Evolutionary conservation across 2,113 vertebrate genomes (phyloP).

Genomic region (Talpa occidentalis): DNA sequence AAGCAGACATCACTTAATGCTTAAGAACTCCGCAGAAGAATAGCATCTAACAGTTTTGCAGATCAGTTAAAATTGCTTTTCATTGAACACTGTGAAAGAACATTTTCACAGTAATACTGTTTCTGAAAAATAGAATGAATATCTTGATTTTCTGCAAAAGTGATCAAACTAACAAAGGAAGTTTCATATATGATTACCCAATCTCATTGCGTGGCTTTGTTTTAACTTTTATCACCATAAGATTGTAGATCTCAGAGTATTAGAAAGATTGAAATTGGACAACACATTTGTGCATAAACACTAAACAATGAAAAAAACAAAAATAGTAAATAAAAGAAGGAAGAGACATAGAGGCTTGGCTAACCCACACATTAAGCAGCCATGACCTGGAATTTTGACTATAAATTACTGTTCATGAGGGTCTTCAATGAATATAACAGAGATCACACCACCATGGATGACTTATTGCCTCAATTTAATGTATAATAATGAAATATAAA

Average conservation of each 20-base stretch:
- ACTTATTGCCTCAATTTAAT: background rate
- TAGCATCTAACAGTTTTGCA: background rate
- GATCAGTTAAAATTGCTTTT: background rate
- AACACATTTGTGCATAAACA: background rate
- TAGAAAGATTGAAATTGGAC: background rate
- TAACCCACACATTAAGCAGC: background rate
- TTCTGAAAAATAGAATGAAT: background rate
- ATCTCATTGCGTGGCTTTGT: background rate
- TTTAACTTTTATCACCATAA: background rate
- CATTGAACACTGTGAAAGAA: background rate
- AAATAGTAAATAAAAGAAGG: background rate
- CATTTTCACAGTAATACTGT: constrained; percentile 14
- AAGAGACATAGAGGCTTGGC: background rate
- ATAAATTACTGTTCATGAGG: background rate
- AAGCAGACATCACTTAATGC: background rate
- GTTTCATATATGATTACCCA: background rate
- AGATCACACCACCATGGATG: accelerated
- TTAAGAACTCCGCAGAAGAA: background rate
- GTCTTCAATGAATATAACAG: background rate
- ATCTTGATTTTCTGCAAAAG: constrained; percentile 19
- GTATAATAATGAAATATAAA: background rate
- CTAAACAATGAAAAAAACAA: background rate
- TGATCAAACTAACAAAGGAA: background rate
- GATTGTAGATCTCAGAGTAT: background rate
- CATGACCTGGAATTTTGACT: background rate